phyloP scores from a whole-genome alignment of 2,888 invertebrate genomes.

The Anaspis maculata region DNA sequence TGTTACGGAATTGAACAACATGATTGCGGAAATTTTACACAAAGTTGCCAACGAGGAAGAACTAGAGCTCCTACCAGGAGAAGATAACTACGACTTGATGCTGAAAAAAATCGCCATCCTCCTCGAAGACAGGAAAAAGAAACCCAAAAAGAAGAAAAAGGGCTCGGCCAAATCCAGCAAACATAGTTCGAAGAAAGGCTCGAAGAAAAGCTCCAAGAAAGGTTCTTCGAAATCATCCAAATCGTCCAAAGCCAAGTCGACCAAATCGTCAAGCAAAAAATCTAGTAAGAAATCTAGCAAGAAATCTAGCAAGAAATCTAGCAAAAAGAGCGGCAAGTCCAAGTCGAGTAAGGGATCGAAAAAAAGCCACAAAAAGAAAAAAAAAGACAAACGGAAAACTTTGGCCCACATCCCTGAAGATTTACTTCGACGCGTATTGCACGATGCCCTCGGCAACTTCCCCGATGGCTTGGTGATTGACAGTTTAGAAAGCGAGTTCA shows the following conservation, averaged over 20 bases:
- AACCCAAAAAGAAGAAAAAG: slow-evolving; percentile 4
- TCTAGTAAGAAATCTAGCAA: neutral
- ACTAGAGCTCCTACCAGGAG: slow-evolving; percentile 15
- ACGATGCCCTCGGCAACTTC: slow-evolving; percentile 17
- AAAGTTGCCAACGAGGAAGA: slow-evolving; percentile 21
- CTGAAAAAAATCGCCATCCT: slow-evolving; percentile 25
- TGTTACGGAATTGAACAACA: slow-evolving; percentile 28
- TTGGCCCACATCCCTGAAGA: slow-evolving; percentile 27
- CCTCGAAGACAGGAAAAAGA: slow-evolving; percentile 10
- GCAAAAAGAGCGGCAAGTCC: slow-evolving; percentile 7
- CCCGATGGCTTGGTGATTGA: slow-evolving; percentile 30
- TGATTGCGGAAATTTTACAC: slow-evolving; percentile 20
- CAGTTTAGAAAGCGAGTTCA: slow-evolving; percentile 31
- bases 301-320: slow-evolving; percentile 7
- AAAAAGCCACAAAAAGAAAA: slow-evolving; percentile 8
- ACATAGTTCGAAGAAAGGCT: slow-evolving; percentile 8
- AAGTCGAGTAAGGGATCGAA: slow-evolving; percentile 11
- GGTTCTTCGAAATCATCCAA: slow-evolving; percentile 5
- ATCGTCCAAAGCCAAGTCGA: slow-evolving; percentile 6
- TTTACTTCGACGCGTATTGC: slow-evolving; percentile 24
- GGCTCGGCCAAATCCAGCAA: slow-evolving; percentile 10
- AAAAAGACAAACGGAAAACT: slow-evolving; percentile 19
- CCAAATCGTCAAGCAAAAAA: slow-evolving; percentile 10
- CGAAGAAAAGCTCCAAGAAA: slow-evolving; percentile 9
- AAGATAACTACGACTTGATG: slow-evolving; percentile 27